These are phyloP conservation scores for Cloeon dipterum DNA, from an alignment of 2,888 invertebrate genomes.

Conservation along the genomic window DNA sequence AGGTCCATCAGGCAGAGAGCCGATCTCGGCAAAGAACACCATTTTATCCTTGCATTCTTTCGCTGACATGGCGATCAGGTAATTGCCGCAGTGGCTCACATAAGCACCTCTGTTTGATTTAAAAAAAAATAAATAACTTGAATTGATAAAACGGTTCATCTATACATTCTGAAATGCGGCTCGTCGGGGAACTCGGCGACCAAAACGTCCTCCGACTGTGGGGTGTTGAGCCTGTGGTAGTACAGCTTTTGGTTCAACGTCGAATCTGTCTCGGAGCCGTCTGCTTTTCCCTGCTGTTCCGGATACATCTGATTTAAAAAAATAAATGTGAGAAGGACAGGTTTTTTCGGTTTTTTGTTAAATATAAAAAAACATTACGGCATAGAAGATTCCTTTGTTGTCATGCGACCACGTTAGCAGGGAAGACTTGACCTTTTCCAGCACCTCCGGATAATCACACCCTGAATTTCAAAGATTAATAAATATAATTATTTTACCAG, in stretches of 20 bases:
- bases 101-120: slow-evolving; percentile 66
- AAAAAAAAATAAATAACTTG: slow-evolving; percentile 12
- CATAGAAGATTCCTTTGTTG: slow-evolving; percentile 85
- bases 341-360: background rate
- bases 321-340: background rate
- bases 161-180: slow-evolving; percentile 74
- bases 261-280: slow-evolving; percentile 76
- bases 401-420: slow-evolving; percentile 87
- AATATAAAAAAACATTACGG: slow-evolving; percentile 32
- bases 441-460: slow-evolving; percentile 66
- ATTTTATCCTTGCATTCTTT: slow-evolving; percentile 85
- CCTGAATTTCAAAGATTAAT: slow-evolving; percentile 19
- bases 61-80: slow-evolving; percentile 58
- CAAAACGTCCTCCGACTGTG: slow-evolving; percentile 65
- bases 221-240: slow-evolving; percentile 72
- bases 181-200: slow-evolving; percentile 78
- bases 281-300: slow-evolving; percentile 57
- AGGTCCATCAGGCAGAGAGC: slow-evolving; percentile 21
- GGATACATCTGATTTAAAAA: slow-evolving; percentile 66
- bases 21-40: slow-evolving; percentile 61
- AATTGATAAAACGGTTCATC: slow-evolving; percentile 14
- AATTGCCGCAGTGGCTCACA: slow-evolving; percentile 79
- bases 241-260: slow-evolving; percentile 82
- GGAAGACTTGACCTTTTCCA: slow-evolving; percentile 82
- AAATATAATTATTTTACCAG: slow-evolving; percentile 6